These are phyloP conservation scores for Leucosticte australis DNA, from an alignment of 2,113 vertebrate species.

Conservation along the genomic window DNA sequence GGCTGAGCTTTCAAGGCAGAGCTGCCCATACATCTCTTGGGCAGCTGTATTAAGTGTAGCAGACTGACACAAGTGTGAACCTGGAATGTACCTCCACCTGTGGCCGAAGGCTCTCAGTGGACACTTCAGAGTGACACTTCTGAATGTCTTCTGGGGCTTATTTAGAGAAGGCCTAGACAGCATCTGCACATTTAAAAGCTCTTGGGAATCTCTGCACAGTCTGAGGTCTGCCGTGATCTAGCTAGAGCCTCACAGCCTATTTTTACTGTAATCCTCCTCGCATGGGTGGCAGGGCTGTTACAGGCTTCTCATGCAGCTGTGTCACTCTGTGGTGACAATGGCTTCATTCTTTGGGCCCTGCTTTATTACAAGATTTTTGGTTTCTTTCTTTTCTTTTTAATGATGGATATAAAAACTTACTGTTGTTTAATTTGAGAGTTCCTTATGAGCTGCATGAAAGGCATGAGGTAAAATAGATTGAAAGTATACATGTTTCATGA, in stretches of 20 bases:
- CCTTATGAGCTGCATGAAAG: background rate
- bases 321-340: background rate
- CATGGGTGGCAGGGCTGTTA: background rate
- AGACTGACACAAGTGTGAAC: background rate
- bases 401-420: background rate
- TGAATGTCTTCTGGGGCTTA: background rate
- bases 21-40: background rate
- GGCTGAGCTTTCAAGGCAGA: background rate
- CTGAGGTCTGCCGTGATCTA: background rate
- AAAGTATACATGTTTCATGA: background rate
- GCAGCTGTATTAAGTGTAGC: background rate
- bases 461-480: background rate
- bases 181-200: background rate
- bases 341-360: background rate
- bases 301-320: background rate
- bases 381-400: background rate
- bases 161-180: background rate
- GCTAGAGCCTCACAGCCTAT: background rate
- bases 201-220: background rate
- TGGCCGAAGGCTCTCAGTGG: background rate
- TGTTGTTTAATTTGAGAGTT: background rate
- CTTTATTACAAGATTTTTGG: background rate
- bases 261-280: background rate
- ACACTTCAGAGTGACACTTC: background rate
- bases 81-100: background rate